phyloP scores from a whole-genome alignment of 2,888 invertebrate genomes.

The Uloborus plumipes region DNA sequence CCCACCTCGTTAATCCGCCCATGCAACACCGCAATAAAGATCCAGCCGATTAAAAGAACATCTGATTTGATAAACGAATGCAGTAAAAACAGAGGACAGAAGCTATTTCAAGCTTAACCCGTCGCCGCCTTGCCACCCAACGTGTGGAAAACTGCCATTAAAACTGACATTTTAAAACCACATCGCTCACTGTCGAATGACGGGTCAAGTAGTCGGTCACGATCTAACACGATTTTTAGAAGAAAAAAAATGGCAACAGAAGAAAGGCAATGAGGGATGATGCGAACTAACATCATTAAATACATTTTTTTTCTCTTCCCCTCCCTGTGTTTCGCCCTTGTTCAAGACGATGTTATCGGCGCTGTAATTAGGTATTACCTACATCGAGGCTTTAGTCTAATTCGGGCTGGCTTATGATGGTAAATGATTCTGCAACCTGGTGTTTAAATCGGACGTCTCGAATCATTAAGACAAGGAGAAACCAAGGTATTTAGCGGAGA shows the following conservation, averaged over 20 bases:
- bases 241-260: conserved; percentile 8
- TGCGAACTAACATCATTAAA: conserved; percentile 56
- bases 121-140: too few species aligned
- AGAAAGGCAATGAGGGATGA: conserved; percentile 10
- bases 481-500: conserved; percentile 33
- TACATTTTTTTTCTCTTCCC: conserved; percentile 20
- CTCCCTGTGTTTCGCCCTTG: conserved; percentile 44
- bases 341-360: conserved; percentile 59
- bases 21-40: too few species aligned
- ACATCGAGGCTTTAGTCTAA: conserved; percentile 60
- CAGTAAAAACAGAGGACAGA: too few species aligned
- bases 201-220: conserved; percentile 45
- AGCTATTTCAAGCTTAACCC: too few species aligned
- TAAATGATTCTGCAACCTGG: conserved; percentile 56
- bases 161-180: conserved; percentile 7
- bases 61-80: too few species aligned
- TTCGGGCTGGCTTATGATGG: conserved; percentile 58
- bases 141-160: too few species aligned
- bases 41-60: too few species aligned
- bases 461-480: conserved; percentile 48
- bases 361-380: conserved; percentile 64
- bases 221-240: conserved; percentile 40
- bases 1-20: too few species aligned
- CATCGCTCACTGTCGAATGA: conserved; percentile 11
- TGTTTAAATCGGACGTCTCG: conserved; percentile 54